Conservation (phyloP, 1,140 invertebrate genomes). For the Penaeus vannamei region DNA sequence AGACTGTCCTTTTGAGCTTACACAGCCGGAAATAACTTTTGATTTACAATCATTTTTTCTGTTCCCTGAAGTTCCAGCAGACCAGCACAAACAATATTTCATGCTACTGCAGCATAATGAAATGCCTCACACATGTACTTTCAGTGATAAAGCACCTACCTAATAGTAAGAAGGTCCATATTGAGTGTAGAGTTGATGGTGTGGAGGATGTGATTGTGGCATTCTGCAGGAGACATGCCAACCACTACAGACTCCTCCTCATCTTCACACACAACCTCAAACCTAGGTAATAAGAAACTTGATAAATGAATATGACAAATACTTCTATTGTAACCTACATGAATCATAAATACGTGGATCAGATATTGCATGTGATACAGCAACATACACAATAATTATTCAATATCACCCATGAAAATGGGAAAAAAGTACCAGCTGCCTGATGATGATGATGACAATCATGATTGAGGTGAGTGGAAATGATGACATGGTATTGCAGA, state of each 20-base stretch:
- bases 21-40: too few relatives aligned
- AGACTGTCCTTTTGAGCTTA: too few relatives aligned
- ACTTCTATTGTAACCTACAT: neutral
- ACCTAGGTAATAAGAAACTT: constrained; percentile 72
- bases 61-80: too few relatives aligned
- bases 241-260: constrained; percentile 78
- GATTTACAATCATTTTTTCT: too few relatives aligned
- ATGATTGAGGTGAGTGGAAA: too few relatives aligned
- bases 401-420: too few relatives aligned
- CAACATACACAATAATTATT: too few relatives aligned
- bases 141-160: neutral
- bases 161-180: constrained; percentile 64
- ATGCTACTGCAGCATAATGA: neutral
- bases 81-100: too few relatives aligned
- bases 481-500: too few relatives aligned
- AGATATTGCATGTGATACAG: too few relatives aligned
- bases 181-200: constrained; percentile 75
- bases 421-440: too few relatives aligned
- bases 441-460: too few relatives aligned
- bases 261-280: constrained; percentile 86
- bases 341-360: neutral
- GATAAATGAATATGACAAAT: constrained; percentile 53
- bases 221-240: constrained; percentile 80
- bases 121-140: neutral
- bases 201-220: constrained; percentile 81